phyloP scores from a whole-genome alignment of 2,113 vertebrate species.

The Catharus minimus region DNA sequence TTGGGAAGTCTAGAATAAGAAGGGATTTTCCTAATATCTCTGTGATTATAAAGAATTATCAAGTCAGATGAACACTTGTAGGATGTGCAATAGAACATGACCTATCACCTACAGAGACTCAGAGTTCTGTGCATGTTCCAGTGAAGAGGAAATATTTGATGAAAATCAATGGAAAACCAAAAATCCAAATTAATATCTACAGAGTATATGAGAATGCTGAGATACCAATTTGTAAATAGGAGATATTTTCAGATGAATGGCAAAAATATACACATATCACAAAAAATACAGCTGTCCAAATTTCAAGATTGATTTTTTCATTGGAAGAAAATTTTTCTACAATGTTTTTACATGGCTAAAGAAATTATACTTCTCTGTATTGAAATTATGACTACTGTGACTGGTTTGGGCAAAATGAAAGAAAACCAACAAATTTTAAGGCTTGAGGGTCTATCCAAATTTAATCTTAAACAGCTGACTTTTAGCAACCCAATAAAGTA shows the following conservation, averaged over 20 bases:
- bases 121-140: neutral
- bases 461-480: neutral
- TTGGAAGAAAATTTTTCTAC: neutral
- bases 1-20: neutral
- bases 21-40: neutral
- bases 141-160: neutral
- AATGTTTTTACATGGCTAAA: neutral
- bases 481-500: neutral
- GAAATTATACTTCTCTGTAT: neutral
- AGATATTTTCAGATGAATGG: neutral
- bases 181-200: neutral
- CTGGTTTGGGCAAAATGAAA: neutral
- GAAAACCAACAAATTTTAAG: neutral
- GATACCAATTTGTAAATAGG: neutral
- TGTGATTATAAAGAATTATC: neutral
- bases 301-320: neutral
- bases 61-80: neutral
- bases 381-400: neutral
- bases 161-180: neutral
- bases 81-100: accelerated
- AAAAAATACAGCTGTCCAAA: neutral
- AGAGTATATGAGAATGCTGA: neutral
- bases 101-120: neutral
- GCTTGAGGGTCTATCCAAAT: neutral
- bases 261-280: neutral